phyloP scores from a whole-genome alignment of 2,797 vertebrate species.

The Anabacerthia variegaticeps region DNA sequence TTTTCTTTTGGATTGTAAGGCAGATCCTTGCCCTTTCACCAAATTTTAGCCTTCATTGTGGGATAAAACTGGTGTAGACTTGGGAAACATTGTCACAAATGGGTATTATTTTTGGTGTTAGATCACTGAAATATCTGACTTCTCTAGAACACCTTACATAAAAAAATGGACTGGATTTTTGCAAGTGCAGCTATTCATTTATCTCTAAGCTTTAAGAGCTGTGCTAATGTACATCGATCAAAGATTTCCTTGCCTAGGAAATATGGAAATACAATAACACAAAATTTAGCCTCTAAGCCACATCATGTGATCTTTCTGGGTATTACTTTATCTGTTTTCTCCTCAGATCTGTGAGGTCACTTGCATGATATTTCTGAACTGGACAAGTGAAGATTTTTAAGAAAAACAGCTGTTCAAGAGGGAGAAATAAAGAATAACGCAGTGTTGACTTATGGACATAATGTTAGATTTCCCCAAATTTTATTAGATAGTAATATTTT shows the following conservation, averaged over 20 bases:
- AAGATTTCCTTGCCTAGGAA: background rate
- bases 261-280: fast-evolving
- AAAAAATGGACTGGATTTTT: background rate
- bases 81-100: background rate
- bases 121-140: background rate
- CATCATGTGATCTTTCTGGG: background rate
- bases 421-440: background rate
- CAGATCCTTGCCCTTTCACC: background rate
- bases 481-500: background rate
- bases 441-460: background rate
- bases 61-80: background rate
- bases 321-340: background rate
- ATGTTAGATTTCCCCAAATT: background rate
- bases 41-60: background rate
- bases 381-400: background rate
- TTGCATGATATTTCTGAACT: background rate
- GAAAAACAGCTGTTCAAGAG: background rate
- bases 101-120: background rate
- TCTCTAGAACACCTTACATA: background rate
- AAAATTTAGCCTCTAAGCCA: background rate
- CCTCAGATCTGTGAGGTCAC: background rate
- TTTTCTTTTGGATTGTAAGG: background rate
- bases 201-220: background rate
- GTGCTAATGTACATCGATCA: background rate
- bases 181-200: background rate